These are phyloP conservation scores for Colistium nudipinnis DNA, from an alignment of 2,113 vertebrate genomes.

Conservation along the genomic window DNA sequence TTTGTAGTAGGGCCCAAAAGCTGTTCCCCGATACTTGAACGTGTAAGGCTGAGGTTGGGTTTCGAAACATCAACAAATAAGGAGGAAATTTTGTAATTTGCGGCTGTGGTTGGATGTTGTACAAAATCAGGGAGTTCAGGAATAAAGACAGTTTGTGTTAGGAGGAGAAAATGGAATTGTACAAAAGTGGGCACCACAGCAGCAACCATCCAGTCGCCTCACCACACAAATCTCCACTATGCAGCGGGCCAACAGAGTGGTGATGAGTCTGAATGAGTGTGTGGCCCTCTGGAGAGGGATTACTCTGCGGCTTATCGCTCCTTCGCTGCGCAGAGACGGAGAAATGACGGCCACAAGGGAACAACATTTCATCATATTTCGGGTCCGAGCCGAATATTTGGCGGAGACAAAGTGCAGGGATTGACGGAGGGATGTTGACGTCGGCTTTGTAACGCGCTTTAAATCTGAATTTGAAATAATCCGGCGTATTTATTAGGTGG, in stretches of 20 bases:
- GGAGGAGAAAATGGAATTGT: constrained; percentile 6
- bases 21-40: neutral
- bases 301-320: constrained; percentile 49
- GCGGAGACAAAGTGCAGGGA: constrained; percentile 31
- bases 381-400: constrained; percentile 19
- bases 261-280: constrained; percentile 62
- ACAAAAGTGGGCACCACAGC: constrained; percentile 6
- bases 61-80: neutral
- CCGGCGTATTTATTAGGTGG: neutral
- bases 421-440: constrained; percentile 16
- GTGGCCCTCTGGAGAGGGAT: constrained; percentile 55
- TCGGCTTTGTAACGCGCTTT: constrained; percentile 12
- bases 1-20: neutral
- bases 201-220: constrained; percentile 33
- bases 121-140: neutral
- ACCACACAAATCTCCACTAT: constrained; percentile 36
- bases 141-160: neutral
- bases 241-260: constrained; percentile 55
- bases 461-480: constrained; percentile 7
- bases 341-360: constrained; percentile 49
- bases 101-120: neutral
- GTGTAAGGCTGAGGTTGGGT: neutral
- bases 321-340: constrained; percentile 30
- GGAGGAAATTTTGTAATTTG: neutral
- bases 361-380: constrained; percentile 55